Conservation (phyloP, 2,888 invertebrate genomes). For the Temnothorax ravouxi region DNA sequence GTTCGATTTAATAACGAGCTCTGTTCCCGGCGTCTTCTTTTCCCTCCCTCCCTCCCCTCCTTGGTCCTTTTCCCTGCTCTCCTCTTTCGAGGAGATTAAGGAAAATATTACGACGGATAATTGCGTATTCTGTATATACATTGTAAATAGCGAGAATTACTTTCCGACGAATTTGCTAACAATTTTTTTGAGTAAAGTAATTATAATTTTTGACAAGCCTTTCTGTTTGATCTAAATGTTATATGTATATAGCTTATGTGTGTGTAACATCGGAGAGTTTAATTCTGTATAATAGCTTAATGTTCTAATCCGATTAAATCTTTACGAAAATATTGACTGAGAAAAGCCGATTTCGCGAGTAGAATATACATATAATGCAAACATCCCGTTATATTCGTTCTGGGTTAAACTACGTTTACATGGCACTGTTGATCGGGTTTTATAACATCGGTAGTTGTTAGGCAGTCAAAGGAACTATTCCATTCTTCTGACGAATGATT, state of each 20-base stretch:
- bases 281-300: background rate
- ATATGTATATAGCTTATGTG: background rate
- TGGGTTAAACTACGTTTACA: no score
- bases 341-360: background rate
- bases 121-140: background rate
- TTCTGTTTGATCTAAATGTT: background rate
- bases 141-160: background rate
- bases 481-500: no score
- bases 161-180: background rate
- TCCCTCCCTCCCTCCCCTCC: background rate
- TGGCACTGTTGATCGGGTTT: no score
- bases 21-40: conserved; percentile 17
- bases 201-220: background rate
- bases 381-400: background rate
- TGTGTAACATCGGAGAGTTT: background rate
- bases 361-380: background rate
- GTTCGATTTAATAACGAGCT: conserved; percentile 62
- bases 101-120: background rate
- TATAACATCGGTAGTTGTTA: no score
- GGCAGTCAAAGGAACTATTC: no score
- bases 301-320: background rate
- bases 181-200: background rate
- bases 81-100: conserved; percentile 4
- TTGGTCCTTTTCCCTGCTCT: no score
- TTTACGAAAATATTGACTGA: conserved; percentile 5